Conservation (phyloP, 2,888 invertebrate species). For the Yponomeuta cagnagella region DNA sequence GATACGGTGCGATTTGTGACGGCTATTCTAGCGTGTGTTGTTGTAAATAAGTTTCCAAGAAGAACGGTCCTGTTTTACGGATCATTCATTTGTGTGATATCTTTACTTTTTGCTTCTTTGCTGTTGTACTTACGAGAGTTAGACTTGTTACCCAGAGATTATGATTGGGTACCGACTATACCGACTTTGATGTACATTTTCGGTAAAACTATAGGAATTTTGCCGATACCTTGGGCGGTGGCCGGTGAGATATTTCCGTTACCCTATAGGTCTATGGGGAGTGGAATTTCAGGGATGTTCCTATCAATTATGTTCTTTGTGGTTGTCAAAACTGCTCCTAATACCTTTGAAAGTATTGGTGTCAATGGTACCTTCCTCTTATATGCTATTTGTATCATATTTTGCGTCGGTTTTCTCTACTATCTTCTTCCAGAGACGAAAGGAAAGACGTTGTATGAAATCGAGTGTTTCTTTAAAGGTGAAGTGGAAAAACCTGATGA, state of each 20-base stretch:
- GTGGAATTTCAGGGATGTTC: constrained; percentile 79
- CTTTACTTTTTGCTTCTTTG: constrained; percentile 68
- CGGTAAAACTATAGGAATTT: constrained; percentile 75
- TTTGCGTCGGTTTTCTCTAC: constrained; percentile 76
- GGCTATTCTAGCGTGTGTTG: constrained; percentile 76
- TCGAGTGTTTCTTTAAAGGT: constrained; percentile 75
- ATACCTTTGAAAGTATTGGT: constrained; percentile 69
- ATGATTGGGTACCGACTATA: constrained; percentile 65
- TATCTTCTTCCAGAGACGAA: constrained; percentile 81
- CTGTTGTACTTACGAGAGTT: constrained; percentile 54
- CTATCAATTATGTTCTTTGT: constrained; percentile 79
- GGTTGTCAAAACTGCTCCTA: constrained; percentile 80
- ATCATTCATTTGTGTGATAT: constrained; percentile 72
- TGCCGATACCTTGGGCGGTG: constrained; percentile 83
- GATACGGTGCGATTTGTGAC: constrained; percentile 78
- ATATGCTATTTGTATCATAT: constrained; percentile 71
- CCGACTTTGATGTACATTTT: constrained; percentile 73
- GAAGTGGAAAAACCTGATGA: constrained; percentile 27
- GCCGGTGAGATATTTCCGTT: constrained; percentile 82
- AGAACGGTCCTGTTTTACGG: constrained; percentile 78
- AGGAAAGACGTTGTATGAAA: constrained; percentile 79
- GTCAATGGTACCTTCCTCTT: constrained; percentile 76
- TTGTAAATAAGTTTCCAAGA: constrained; percentile 76
- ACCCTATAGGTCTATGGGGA: constrained; percentile 77
- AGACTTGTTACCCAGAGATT: constrained; percentile 44